These are phyloP conservation scores for Melipona quadrifasciata DNA, from an alignment of 1,140 invertebrate species.

Conservation along the genomic window DNA sequence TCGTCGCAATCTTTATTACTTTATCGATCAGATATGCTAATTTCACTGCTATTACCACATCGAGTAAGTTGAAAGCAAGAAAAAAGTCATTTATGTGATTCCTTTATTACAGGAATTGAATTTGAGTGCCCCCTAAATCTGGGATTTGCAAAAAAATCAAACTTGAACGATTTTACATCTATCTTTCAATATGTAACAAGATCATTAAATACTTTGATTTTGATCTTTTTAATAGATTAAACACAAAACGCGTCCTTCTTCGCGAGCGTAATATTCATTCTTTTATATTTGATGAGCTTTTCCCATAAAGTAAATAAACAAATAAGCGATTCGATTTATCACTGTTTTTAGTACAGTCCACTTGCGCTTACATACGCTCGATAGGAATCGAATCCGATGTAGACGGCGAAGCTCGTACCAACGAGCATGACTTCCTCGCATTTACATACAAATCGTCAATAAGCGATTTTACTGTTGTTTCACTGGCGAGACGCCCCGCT, in stretches of 20 bases:
- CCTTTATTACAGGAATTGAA: too few relatives aligned
- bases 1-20: neutral
- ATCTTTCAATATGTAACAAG: too few relatives aligned
- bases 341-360: neutral
- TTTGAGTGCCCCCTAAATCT: too few relatives aligned
- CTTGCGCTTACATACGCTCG: neutral
- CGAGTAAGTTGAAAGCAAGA: neutral
- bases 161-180: too few relatives aligned
- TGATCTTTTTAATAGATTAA: too few relatives aligned
- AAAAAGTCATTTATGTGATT: neutral
- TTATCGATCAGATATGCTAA: neutral
- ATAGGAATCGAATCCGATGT: conserved; percentile 10
- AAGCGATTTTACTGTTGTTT: conserved; percentile 49
- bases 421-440: conserved; percentile 6
- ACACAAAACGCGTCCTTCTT: too few relatives aligned
- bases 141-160: too few relatives aligned
- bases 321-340: neutral
- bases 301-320: neutral
- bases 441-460: conserved; percentile 44
- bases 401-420: neutral
- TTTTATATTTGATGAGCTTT: too few relatives aligned
- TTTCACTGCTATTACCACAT: neutral
- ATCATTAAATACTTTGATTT: too few relatives aligned
- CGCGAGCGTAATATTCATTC: too few relatives aligned
- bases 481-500: neutral